Base-by-base conservation (phyloP, 2,797 vertebrate species). In the Lutra lutra region DNA sequence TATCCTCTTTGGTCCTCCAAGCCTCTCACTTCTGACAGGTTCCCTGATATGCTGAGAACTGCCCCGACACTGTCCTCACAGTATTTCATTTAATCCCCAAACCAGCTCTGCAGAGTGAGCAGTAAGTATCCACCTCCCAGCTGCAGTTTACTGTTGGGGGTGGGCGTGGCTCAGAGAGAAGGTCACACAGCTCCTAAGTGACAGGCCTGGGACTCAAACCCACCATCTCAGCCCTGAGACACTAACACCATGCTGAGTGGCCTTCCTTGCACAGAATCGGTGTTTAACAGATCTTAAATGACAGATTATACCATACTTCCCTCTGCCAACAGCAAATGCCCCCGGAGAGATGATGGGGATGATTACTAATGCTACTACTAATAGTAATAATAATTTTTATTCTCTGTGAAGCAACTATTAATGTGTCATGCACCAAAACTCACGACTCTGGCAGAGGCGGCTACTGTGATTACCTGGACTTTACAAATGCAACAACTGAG, bases 401-500 rank as follows among this genome's bases (percentile, higher is more conserved):
- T 75, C 54, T 46, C 66, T 73, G 51, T 75, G n/a, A 89, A 79
- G 72, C 12, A 56, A 38, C 43, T 75, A 5, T 73, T 64, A 75
- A 68, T 29, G 54, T 58, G 46, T n/a, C 75, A 29, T 38, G 66
- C n/a, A 90, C 77, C 21, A 77, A 83, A 83, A 86, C 27, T 73
- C 88, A 32, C 29, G 68, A 56, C 64, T 54, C 35, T 0, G 5
- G 32, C 4, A 5, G 20, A 86, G 40, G 46, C 35, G 25, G 62
- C 15, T 54, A 66, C 51, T 51, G 18, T 90, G 54, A 73, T 75
- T 21, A 51, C 18, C 51, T 60, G 77, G 95, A 64, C 51, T 96
- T 95, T 38, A 94, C 73, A 88, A 54, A 86, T 40, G 43, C 58
- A 85, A 70, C 79, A 83, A 8, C 68, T 4, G 87, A 96, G 75